Base-by-base conservation (phyloP, 2,113 vertebrate species). In the Ciconia maguari region DNA sequence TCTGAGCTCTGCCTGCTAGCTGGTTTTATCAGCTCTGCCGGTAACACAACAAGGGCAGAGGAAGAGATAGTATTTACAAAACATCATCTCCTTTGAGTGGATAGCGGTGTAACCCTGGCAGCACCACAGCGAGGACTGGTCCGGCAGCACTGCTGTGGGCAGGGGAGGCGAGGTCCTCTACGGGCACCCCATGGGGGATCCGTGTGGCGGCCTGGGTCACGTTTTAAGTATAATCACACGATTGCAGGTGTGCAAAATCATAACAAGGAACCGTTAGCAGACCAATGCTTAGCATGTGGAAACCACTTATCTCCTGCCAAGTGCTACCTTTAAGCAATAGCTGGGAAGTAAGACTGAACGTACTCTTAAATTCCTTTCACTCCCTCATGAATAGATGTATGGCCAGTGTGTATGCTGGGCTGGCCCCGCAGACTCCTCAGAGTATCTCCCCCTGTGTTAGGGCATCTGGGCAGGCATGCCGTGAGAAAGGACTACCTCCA, bases 241-340 rank as follows among this genome's bases (percentile, higher is more conserved):
- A 81, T 4, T 75, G 34, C 54, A 91, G 75, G 82, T 94, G 84
- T 83, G 93, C 64, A 81, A 93, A 95, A 86, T 38, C 78, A 64
- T 81, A 95, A 94, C 55, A 83, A 83, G 62, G 38, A 88, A 30
- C 46, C 38, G 91, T 94, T 61, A 83, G 66, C 79, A 94, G 60
- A 42, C 54, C 41, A 85, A 4, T 7, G n/a, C 41, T 62, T 51
- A 62, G 54, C 51, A 66, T 36, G 29, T 64, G 83, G 82, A 90
- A 96, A 87, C 29, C 52, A 68, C 71, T 19, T 93, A 66, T 69
- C 55, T 90, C 57, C 38, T 57, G 86, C 89, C 84, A 91, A 93
- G 51, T 9, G 36, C 66, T 69, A 70, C 64, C 66, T 83, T 83
- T 44, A 71, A 90, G 60, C 0, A 1, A 76, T 29, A 82, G 64